These are phyloP conservation scores for Magallana nippona DNA, from an alignment of 2,888 invertebrate genomes.

Conservation along the genomic window DNA sequence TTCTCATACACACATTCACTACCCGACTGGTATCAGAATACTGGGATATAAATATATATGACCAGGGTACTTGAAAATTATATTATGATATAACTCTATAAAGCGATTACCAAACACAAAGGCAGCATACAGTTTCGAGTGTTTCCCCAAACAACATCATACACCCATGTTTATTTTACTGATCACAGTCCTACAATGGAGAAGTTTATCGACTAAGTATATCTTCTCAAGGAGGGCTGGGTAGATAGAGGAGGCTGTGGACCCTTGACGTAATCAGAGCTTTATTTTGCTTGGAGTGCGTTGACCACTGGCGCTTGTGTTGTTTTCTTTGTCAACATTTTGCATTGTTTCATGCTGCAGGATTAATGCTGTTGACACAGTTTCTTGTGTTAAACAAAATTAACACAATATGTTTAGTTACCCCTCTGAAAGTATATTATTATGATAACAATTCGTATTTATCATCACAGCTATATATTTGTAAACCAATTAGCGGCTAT, in stretches of 20 bases:
- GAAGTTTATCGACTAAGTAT: not conserved
- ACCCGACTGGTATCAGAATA: not conserved
- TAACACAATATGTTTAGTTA: too few species aligned
- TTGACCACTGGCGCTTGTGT: too few species aligned
- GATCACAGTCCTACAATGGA: not conserved
- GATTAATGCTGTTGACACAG: too few species aligned
- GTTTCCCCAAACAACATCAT: constrained; percentile 1
- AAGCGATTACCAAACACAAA: constrained; percentile 31
- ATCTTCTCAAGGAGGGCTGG: not conserved
- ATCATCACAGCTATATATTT: too few species aligned
- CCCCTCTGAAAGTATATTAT: too few species aligned
- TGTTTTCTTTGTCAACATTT: too few species aligned
- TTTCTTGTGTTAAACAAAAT: too few species aligned
- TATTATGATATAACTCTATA: constrained; percentile 9
- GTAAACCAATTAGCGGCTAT: too few species aligned
- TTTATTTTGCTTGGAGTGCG: too few species aligned
- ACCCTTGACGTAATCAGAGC: constrained; percentile 2
- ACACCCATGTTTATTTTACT: constrained; percentile 22
- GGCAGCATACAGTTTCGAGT: not conserved
- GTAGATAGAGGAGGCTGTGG: not conserved
- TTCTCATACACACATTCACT: not conserved
- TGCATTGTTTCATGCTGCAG: too few species aligned
- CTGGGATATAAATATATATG: not conserved
- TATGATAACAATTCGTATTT: too few species aligned
- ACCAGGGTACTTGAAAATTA: not conserved